Conservation (phyloP, 2,113 vertebrate species). For the Sinocyclocheilus rhinocerous region DNA sequence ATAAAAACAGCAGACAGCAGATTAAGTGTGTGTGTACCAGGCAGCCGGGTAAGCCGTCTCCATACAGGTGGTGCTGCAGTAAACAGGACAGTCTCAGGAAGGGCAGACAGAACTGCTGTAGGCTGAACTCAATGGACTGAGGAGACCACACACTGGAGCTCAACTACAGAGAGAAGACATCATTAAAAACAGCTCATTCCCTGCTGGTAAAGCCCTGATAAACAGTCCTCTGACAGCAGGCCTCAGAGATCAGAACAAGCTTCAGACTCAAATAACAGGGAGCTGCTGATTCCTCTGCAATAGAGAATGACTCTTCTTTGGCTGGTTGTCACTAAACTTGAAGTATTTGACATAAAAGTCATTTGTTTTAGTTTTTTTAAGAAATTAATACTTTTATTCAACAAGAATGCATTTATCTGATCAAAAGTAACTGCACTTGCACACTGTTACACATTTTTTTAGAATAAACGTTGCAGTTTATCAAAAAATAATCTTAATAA, state of each 20-base stretch:
- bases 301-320: neutral
- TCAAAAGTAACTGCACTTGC: too few relatives aligned
- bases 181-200: constrained; percentile 64
- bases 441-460: too few relatives aligned
- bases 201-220: neutral
- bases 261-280: neutral
- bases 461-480: too few relatives aligned
- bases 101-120: constrained; percentile 95
- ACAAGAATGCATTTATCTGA: too few relatives aligned
- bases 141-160: constrained; percentile 84
- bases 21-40: constrained; percentile 76
- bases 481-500: too few relatives aligned
- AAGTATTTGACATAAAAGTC: neutral
- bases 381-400: neutral
- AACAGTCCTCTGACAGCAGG: neutral
- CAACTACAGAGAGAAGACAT: constrained; percentile 75
- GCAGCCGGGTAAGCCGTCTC: constrained; percentile 89
- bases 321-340: neutral
- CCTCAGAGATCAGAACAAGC: constrained; percentile 53
- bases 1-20: too few relatives aligned
- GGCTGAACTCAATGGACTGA: constrained; percentile 86
- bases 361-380: too few relatives aligned
- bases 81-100: constrained; percentile 95
- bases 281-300: neutral
- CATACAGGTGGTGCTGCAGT: constrained; percentile 97